Evolutionary conservation across 35 echinoderm and acorn worm genomes (phyloP), one percentile per base, ranked within the genome.

Genomic region (Apostichopus californicus): DNA sequence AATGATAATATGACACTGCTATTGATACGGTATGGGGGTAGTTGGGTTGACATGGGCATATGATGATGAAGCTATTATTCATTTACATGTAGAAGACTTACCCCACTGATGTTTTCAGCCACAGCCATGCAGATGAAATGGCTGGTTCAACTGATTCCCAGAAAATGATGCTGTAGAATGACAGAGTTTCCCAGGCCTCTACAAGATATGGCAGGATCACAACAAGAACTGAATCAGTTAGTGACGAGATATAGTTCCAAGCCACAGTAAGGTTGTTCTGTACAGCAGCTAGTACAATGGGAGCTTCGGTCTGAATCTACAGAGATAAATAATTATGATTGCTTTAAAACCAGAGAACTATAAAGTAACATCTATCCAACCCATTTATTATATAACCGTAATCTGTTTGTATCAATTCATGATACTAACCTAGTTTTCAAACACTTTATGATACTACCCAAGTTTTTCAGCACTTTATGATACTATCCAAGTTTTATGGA

Each of bases 131-230:
- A 9, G 89, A 77, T 53, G 77, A 77, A 17, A 91, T 13, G 72
- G 89, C 89, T 91, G 89, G 89, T 73, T 91, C 55, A 24, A 91
- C 68, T 20, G 89, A 91, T 22, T 77, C 89, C 89, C 89, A 91
- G 72, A 91, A 55, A 60, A 91, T 91, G 9, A 57, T 20, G 54
- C 55, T 59, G 73, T 91, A 91, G 18, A 78, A 91, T 8, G 89
- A 77, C 5, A 91, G 56, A 13, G 89, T 73, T n/a, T 91, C 89
- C 89, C 89, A 91, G 3, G 73, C 89, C 22, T 91, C 89, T 3
- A 18, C 2, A 5, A 91, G 56, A 17, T 78, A 91, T 10, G 89
- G 89, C 77, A 79, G 56, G 14, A 79, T 56, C 14, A 91, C 89
- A 4, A 79, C 55, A 1, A 59, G 18, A 17, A 91, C 8, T 10